Percentiles rank a stretch among this genome's conserved stretches.
Conservation (phyloP, 2,113 vertebrate genomes). For the Bothrops jararaca region DNA sequence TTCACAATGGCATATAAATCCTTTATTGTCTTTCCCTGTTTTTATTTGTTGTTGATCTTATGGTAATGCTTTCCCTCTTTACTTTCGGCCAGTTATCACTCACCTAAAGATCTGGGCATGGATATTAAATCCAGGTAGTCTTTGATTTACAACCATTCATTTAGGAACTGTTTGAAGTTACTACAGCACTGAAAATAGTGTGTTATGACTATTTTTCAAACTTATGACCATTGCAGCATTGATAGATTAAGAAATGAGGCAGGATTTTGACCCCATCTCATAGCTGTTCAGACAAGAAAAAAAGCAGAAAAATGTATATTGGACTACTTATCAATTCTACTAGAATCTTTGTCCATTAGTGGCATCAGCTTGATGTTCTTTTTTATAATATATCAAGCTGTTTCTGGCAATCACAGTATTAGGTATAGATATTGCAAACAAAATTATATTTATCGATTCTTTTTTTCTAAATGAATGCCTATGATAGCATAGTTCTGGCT, state of each 20-base stretch:
- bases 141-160: background rate
- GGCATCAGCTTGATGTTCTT: background rate
- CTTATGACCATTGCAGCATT: background rate
- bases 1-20: background rate
- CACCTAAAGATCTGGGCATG: background rate
- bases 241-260: too few species aligned
- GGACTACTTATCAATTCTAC: background rate
- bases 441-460: background rate
- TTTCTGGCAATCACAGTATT: background rate
- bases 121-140: background rate
- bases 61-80: background rate
- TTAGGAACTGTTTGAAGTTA: background rate
- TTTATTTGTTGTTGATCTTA: background rate
- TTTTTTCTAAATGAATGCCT: background rate
- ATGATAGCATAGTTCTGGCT: background rate
- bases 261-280: too few species aligned
- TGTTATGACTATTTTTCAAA: background rate
- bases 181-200: background rate
- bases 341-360: background rate
- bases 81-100: background rate
- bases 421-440: background rate
- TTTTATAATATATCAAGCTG: background rate
- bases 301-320: background rate
- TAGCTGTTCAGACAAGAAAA: too few species aligned
- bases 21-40: constrained; percentile 6